Evolutionary conservation across 2,888 invertebrate species (phyloP), one percentile per base, ranked within the genome.

Genomic region (Lycia hirtaria): DNA sequence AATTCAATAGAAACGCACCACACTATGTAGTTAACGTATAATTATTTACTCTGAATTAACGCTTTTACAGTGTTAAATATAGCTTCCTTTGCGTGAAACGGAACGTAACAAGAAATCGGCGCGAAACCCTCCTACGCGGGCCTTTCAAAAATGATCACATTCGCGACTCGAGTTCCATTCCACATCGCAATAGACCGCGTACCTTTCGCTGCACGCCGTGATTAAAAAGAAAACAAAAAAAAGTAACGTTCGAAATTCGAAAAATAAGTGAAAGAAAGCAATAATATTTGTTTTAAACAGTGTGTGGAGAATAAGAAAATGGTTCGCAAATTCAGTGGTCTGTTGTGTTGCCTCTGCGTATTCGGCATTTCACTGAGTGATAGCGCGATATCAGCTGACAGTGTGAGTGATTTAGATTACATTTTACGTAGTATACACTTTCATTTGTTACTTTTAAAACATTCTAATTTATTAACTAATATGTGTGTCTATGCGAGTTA

Each of bases 61-160:
- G 5, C 26, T 14, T 40, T 26, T 6, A 26, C 12, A 26, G 10
- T 1, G 15, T 4, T 17, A 17, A 10, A 24, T 26, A 35, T 15
- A 24, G n/a, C n/a, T n/a, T 41, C 0, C 37, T 35, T 50, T 68
- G 77, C 77, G 73, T 80, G 59, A 72, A 87, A 87, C 76, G 84
- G 76, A 88, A 88, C 88, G 88, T 60, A 62, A 64, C 64, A 73
- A 72, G 78, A 82, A 85, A 85, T 82, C 73, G 78, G 87, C 89
- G 89, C 81, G 83, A 88, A 88, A 80, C 92, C 91, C 88, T 84
- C 90, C 91, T 90, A 91, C 90, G 90, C 91, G 91, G 87, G 90
- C 89, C 91, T 90, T 92, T 92, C 91, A 90, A 92, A 90, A 88
- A 84, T 85, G 79, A 70, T 71, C 75, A 83, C 88, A 85, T 81